Conservation (phyloP, 2,113 vertebrate genomes). For the Pelmatolapia mariae region DNA sequence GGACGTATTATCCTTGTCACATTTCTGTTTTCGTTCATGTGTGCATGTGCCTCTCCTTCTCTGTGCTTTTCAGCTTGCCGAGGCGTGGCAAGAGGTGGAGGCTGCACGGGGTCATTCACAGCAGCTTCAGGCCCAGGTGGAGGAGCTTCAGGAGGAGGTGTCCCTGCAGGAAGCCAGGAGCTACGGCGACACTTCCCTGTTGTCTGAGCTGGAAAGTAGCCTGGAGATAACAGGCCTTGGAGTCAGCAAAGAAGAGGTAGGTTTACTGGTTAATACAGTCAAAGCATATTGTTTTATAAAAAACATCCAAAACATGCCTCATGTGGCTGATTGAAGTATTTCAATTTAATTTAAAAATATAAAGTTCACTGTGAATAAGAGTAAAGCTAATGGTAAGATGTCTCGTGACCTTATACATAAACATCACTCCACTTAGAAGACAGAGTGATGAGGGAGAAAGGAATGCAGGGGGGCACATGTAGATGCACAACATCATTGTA, state of each 20-base stretch:
- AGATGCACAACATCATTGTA: background rate
- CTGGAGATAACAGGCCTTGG: slow-evolving; percentile 42
- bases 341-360: background rate
- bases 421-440: background rate
- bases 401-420: background rate
- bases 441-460: background rate
- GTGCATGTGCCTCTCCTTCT: background rate
- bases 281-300: background rate
- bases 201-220: slow-evolving; percentile 69
- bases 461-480: background rate
- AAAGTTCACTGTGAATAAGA: background rate
- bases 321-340: background rate
- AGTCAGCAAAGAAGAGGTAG: slow-evolving; percentile 62
- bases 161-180: slow-evolving; percentile 53
- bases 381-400: background rate
- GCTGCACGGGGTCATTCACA: slow-evolving; percentile 31
- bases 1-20: background rate
- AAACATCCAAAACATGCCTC: background rate
- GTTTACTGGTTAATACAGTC: background rate
- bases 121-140: slow-evolving; percentile 67
- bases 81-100: slow-evolving; percentile 62
- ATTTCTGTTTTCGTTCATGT: background rate
- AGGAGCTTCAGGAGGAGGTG: slow-evolving; percentile 68
- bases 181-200: slow-evolving; percentile 54
- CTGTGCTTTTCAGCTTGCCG: slow-evolving; percentile 43